Base-by-base conservation (phyloP, 1,140 invertebrate genomes). In the Scylla paramamosain region DNA sequence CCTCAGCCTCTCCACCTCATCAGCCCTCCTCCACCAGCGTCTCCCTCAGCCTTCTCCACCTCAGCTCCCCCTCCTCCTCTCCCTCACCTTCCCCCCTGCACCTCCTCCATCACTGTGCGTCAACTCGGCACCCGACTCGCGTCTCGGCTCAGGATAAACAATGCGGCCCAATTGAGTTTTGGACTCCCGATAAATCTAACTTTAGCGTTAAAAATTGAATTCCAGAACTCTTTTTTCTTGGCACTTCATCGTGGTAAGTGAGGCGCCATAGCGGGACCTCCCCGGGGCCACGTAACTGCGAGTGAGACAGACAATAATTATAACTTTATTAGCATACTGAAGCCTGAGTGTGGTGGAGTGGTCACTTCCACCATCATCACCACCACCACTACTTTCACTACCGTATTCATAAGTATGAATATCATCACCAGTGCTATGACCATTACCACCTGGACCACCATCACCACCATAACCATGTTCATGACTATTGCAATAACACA, bases 161-260 rank as follows among this genome's bases (percentile, higher is more conserved):
- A 52, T 91, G 31, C 59, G 45, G 31, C 90, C 46, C 46, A 91
- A 91, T 67, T 48, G 29, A 67, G 90, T 91, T 91, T 59, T 67
- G 59, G 90, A 32, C 92, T 86, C 45, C n/a, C 82, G 29, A 93
- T 93, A 88, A 93, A 88, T 93, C 84, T 93, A 93, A 84, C 39
- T 93, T 93, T 88, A 89, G 93, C 93, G 32, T 93, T 88, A 52
- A 92, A 83, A 93, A 48, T 88, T 59, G 59, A 93, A 88, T 87
- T 87, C 83, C 52, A 59, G 4, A 46, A 46, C 91, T 82, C 59
- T 32, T 67, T 32, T 67, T 91, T 32, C 90, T 31, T 52, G 16
- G 90, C 46, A 91, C 46, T 67, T 91, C 90, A 91, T 91, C 90
- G 46, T 25, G 31, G 90, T 59, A 91, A 91, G 90, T 91, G 90